Percentiles rank a stretch among this genome's conserved stretches.
These are phyloP conservation scores for Eulacestoma nigropectus DNA, from an alignment of 2,113 vertebrate genomes.

Conservation along the genomic window DNA sequence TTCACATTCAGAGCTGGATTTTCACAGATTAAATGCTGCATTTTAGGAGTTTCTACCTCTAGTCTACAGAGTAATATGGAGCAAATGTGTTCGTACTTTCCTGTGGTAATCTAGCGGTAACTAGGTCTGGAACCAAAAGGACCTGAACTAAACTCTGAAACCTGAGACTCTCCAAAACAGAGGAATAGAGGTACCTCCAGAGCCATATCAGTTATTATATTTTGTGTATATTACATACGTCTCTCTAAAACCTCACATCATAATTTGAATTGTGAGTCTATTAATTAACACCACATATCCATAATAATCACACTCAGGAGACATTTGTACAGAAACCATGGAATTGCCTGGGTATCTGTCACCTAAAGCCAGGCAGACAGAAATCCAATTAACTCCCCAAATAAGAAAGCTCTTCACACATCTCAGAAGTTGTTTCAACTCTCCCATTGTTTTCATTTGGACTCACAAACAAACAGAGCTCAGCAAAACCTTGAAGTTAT, in stretches of 20 bases:
- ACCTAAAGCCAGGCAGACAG: not conserved
- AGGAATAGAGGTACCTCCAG: not conserved
- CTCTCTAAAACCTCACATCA: not conserved
- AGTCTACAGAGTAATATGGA: not conserved
- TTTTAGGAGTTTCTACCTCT: not conserved
- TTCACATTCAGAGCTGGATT: not conserved
- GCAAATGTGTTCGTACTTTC: not conserved
- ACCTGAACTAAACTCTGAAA: not conserved
- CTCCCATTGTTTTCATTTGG: not conserved
- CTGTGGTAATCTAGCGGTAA: not conserved
- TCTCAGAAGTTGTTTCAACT: not conserved
- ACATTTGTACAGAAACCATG: not conserved
- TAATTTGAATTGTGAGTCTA: not conserved
- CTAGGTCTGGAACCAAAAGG: not conserved
- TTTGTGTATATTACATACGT: not conserved
- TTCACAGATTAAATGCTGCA: not conserved
- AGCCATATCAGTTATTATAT: not conserved
- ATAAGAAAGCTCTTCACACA: not conserved
- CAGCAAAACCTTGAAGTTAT: not conserved
- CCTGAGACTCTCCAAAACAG: not conserved
- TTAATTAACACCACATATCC: not conserved
- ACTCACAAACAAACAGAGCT: not conserved
- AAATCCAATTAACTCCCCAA: not conserved
- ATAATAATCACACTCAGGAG: not conserved
- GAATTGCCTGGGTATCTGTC: not conserved